A percentile compares a stretch with the other conserved stretches of the same genome.
These are phyloP conservation scores for Acropternis orthonyx DNA, from an alignment of 2,797 vertebrate genomes.

Conservation along the genomic window DNA sequence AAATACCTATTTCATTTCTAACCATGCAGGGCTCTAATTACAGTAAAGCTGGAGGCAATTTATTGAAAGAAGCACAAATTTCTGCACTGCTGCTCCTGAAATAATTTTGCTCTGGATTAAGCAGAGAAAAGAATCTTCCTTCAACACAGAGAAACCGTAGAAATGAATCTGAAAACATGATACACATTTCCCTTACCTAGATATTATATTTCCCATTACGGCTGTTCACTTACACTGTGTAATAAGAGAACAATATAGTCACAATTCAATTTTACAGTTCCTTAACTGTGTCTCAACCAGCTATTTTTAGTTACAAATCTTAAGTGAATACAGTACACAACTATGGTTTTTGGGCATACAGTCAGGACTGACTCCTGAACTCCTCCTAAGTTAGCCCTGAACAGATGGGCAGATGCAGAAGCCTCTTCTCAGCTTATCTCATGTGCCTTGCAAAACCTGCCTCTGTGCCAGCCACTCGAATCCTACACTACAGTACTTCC, in stretches of 20 bases:
- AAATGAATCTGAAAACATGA: neutral
- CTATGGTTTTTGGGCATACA: neutral
- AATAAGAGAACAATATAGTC: neutral
- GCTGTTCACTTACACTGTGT: neutral
- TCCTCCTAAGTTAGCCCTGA: neutral
- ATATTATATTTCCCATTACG: neutral
- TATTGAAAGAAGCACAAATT: neutral
- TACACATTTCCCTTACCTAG: neutral
- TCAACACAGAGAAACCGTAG: neutral
- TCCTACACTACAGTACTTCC: neutral
- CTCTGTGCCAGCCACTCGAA: neutral
- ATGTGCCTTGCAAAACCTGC: neutral
- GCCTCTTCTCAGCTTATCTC: neutral
- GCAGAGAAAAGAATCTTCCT: neutral
- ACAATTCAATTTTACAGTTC: neutral
- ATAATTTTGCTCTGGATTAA: neutral
- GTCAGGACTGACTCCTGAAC: neutral
- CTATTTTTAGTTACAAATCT: neutral
- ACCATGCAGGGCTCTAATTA: neutral
- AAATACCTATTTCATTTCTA: accelerated
- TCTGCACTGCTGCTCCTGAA: neutral
- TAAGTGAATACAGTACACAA: neutral
- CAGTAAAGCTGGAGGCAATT: neutral
- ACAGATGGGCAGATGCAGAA: neutral
- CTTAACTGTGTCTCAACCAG: neutral